These are phyloP conservation scores for Aviceda subcristata DNA, from an alignment of 2,113 vertebrate genomes.

Conservation along the genomic window DNA sequence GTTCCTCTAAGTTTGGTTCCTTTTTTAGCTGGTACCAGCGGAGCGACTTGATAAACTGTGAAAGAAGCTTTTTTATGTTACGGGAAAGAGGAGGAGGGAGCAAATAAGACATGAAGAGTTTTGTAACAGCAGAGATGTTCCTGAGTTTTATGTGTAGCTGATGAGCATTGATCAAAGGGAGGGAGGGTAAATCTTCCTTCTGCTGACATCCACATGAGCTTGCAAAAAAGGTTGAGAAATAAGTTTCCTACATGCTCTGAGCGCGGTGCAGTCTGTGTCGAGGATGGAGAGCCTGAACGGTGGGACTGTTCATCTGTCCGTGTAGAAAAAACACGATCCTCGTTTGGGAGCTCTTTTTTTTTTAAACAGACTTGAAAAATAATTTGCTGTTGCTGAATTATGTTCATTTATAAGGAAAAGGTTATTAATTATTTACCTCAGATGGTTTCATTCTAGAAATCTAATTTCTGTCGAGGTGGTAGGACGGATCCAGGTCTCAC, in stretches of 20 bases:
- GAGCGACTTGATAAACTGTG: neutral
- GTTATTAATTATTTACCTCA: neutral
- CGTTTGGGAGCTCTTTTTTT: neutral
- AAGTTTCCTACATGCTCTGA: neutral
- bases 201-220: neutral
- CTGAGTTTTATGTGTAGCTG: neutral
- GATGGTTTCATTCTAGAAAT: neutral
- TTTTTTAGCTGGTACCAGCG: neutral
- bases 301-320: rapidly evolving
- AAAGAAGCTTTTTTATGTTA: neutral
- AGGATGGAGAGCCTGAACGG: rapidly evolving
- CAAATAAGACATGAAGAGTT: neutral
- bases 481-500: neutral
- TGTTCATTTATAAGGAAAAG: neutral
- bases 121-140: neutral
- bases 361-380: neutral
- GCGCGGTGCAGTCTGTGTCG: rapidly evolving
- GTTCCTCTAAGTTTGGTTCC: neutral
- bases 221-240: neutral
- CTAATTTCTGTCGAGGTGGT: neutral
- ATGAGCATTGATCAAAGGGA: neutral
- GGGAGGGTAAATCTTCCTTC: neutral
- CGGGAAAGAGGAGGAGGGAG: neutral
- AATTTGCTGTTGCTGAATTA: neutral
- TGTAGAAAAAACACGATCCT: rapidly evolving